Percentiles rank a stretch among this genome's conserved stretches.
phyloP scores from a whole-genome alignment of 2,888 invertebrate species.

The Cremastinae sp. region DNA sequence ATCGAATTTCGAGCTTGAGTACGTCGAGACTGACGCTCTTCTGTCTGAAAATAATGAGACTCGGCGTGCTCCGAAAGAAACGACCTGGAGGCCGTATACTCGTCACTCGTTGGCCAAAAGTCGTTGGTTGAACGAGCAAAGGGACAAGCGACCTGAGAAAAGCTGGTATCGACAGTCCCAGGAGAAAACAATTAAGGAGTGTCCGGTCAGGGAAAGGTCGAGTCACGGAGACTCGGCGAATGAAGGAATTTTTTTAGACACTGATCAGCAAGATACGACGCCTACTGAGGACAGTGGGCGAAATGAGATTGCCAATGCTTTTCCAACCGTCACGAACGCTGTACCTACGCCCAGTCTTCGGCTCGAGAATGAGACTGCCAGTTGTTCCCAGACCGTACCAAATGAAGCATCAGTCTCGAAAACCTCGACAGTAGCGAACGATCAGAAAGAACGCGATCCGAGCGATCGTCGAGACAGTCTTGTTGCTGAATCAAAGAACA shows the following conservation, averaged over 20 bases:
- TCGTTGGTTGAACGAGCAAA: slow-evolving; percentile 46
- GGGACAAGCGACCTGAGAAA: slow-evolving; percentile 44
- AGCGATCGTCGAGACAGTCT: background rate
- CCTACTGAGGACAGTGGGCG: slow-evolving; percentile 29
- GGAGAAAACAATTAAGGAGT: slow-evolving; percentile 47
- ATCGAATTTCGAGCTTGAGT: slow-evolving; percentile 62
- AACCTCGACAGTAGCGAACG: background rate
- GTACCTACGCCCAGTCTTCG: background rate
- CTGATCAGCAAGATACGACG: slow-evolving; percentile 55
- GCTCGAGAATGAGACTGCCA: background rate
- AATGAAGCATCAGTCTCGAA: background rate
- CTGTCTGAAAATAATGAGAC: slow-evolving; percentile 52
- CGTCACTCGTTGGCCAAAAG: slow-evolving; percentile 45
- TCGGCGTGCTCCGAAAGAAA: slow-evolving; percentile 18
- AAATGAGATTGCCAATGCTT: slow-evolving; percentile 26
- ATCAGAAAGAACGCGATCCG: slow-evolving; percentile 11
- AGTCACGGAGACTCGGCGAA: slow-evolving; percentile 56
- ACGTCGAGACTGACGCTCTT: slow-evolving; percentile 65
- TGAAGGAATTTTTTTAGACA: slow-evolving; percentile 63
- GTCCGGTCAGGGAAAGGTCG: slow-evolving; percentile 31
- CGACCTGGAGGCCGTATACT: slow-evolving; percentile 46
- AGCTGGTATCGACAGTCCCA: slow-evolving; percentile 46
- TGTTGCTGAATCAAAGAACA: background rate
- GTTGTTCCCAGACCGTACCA: slow-evolving; percentile 18
- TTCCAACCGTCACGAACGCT: slow-evolving; percentile 26